Conservation (phyloP, 2,797 vertebrate genomes). For the Pogoniulus pusillus region DNA sequence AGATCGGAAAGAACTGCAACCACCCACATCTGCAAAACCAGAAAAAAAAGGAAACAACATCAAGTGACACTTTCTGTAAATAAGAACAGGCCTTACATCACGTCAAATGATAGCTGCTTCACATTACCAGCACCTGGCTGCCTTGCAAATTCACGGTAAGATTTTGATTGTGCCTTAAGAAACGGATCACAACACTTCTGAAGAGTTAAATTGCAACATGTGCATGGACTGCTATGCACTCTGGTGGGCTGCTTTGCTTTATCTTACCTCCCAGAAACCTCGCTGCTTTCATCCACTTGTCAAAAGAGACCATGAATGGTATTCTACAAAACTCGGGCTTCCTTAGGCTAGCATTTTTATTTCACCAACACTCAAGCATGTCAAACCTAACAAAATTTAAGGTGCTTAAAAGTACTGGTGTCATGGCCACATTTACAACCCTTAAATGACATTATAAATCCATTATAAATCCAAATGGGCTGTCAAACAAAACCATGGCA, state of each 20-base stretch:
- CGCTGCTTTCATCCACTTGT: background rate
- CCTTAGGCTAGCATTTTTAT: background rate
- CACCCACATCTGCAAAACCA: conserved; percentile 9
- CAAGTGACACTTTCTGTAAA: conserved; percentile 30
- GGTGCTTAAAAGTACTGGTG: background rate
- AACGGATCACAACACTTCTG: background rate
- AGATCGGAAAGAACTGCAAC: conserved; percentile 24
- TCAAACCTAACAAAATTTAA: background rate
- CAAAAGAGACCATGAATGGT: background rate
- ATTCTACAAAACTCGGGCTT: background rate
- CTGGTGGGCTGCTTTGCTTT: background rate
- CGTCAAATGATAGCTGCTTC: conserved; percentile 6
- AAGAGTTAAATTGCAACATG: background rate
- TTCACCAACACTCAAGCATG: background rate
- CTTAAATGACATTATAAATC: background rate
- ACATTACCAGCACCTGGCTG: background rate
- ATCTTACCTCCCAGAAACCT: background rate
- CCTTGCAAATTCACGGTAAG: background rate
- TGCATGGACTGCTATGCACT: background rate
- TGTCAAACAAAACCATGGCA: background rate
- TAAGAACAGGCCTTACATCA: conserved; percentile 15
- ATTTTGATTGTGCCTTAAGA: background rate
- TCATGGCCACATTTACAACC: background rate
- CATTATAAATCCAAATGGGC: background rate
- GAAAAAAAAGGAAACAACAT: conserved; percentile 21